These are phyloP conservation scores for Meliscaeva auricollis DNA, from an alignment of 2,888 invertebrate species.

Conservation along the genomic window DNA sequence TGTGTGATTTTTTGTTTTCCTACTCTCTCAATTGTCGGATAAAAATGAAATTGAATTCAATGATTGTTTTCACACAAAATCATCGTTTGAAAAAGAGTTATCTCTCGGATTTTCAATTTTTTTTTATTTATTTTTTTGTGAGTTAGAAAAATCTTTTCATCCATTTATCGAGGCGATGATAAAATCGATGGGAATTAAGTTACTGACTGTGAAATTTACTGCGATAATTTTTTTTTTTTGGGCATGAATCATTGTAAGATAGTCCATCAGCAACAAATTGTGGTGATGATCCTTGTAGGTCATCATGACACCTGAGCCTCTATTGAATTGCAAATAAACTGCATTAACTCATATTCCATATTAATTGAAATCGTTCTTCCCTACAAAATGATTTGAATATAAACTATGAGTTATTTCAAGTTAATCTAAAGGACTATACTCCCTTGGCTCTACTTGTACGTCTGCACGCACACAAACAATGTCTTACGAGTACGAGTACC, in stretches of 20 bases:
- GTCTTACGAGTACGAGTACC: background rate
- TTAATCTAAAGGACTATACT: background rate
- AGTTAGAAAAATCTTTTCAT: constrained; percentile 9
- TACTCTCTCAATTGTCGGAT: constrained; percentile 41
- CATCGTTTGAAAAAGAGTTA: constrained; percentile 22
- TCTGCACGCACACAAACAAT: background rate
- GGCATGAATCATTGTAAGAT: too few species aligned
- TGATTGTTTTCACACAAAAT: constrained; percentile 56
- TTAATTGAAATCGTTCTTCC: constrained; percentile 8
- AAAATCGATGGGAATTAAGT: background rate
- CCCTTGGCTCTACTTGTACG: too few species aligned
- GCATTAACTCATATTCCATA: constrained; percentile 13
- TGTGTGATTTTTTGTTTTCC: background rate
- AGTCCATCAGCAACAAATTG: background rate
- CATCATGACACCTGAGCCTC: background rate
- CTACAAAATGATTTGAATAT: constrained; percentile 8
- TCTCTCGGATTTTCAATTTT: background rate
- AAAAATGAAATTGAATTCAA: constrained; percentile 44
- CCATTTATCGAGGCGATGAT: too few species aligned
- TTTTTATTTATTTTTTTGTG: constrained; percentile 9
- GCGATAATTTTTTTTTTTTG: background rate
- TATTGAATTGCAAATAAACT: constrained; percentile 1
- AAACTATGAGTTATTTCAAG: background rate
- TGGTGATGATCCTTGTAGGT: constrained; percentile 18
- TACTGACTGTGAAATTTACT: constrained; percentile 23